phyloP scores from a whole-genome alignment of 2,797 vertebrate species.

The Meriones psammophilus region DNA sequence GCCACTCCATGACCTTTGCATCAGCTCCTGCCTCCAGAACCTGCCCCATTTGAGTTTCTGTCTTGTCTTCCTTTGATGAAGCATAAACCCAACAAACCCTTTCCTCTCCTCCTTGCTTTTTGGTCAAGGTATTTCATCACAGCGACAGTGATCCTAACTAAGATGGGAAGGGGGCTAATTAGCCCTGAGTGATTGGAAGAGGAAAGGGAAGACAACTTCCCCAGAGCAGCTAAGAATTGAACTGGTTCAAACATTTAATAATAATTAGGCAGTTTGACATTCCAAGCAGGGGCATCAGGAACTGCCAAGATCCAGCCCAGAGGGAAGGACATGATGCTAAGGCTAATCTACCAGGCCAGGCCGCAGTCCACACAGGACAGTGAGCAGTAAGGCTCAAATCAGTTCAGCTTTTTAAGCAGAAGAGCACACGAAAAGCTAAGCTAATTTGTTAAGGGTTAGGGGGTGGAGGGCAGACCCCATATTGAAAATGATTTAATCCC shows the following conservation, averaged over 20 bases:
- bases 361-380: fast-evolving
- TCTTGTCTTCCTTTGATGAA: too few relatives aligned
- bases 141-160: too few relatives aligned
- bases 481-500: neutral
- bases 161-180: neutral
- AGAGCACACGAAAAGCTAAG: neutral
- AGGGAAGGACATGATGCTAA: neutral
- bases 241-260: neutral
- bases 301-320: neutral
- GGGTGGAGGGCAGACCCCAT: neutral
- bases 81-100: neutral
- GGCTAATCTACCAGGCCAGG: fast-evolving
- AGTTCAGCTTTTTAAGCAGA: neutral
- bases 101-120: neutral
- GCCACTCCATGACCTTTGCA: neutral
- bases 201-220: neutral
- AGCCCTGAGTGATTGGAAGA: neutral
- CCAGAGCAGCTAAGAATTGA: neutral
- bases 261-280: neutral
- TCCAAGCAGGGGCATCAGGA: neutral
- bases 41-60: neutral
- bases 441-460: neutral
- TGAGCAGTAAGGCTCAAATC: neutral
- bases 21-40: neutral
- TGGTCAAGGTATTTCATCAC: neutral